phyloP scores from a whole-genome alignment of 1,140 invertebrate species.

The honey bee (Apis mellifera) region DNA sequence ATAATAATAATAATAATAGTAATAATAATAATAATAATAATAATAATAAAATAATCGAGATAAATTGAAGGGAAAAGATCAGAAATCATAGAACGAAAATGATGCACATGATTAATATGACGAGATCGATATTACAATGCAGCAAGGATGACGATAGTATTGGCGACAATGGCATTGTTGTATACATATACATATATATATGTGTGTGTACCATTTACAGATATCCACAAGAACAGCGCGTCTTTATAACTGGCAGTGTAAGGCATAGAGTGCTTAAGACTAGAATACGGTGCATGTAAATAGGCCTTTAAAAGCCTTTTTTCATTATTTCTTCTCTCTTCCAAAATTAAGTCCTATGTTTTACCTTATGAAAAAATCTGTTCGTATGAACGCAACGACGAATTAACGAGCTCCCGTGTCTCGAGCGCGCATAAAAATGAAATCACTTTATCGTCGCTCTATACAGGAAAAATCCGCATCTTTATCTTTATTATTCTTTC shows the following conservation, averaged over 20 bases:
- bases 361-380: conserved; percentile 44
- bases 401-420: conserved; percentile 16
- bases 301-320: conserved; percentile 62
- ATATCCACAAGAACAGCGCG: conserved; percentile 62
- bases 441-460: not conserved
- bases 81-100: not conserved
- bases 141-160: conserved; percentile 19
- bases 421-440: not conserved
- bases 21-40: not conserved
- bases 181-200: not conserved
- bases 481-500: not conserved
- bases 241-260: conserved; percentile 69
- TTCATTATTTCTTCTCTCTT: conserved; percentile 18
- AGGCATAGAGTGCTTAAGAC: conserved; percentile 69
- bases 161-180: conserved; percentile 23
- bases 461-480: not conserved
- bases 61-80: not conserved
- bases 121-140: conserved; percentile 3
- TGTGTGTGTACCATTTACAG: conserved; percentile 45
- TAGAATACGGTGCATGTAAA: conserved; percentile 67
- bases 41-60: not conserved
- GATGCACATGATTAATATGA: conserved; percentile 1
- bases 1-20: not conserved
- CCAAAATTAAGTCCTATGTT: conserved; percentile 55
- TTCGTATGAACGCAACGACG: conserved; percentile 31